phyloP scores from a whole-genome alignment of 2,797 vertebrate genomes.

The Champsocephalus esox region DNA sequence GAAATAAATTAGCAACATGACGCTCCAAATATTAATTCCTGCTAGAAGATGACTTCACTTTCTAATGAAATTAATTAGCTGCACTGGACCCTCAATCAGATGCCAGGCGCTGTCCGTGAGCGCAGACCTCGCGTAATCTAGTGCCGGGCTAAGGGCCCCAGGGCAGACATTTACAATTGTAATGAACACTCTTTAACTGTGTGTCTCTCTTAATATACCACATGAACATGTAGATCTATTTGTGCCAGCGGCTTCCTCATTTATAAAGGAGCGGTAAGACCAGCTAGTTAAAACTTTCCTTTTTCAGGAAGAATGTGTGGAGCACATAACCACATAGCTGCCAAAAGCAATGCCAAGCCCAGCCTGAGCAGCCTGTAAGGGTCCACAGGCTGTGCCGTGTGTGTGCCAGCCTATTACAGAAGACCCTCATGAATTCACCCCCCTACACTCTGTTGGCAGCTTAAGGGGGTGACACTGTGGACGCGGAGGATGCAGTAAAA shows the following conservation, averaged over 20 bases:
- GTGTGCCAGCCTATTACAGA: conserved; percentile 81
- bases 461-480: conserved; percentile 70
- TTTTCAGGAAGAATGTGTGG: conserved; percentile 82
- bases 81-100: conserved; percentile 99
- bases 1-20: conserved; percentile 99
- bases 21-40: conserved; percentile 99
- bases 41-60: conserved; percentile 99
- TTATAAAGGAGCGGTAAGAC: conserved; percentile 90
- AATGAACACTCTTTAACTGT: conserved; percentile 99
- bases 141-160: conserved; percentile 91
- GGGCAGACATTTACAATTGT: conserved; percentile 99
- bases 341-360: conserved; percentile 80
- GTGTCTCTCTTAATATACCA: conserved; percentile 96
- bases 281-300: conserved; percentile 89
- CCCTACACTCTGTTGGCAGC: conserved; percentile 75
- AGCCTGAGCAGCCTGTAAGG: conserved; percentile 75
- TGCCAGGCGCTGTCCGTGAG: conserved; percentile 98
- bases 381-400: conserved; percentile 77
- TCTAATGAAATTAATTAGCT: conserved; percentile 99
- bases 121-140: conserved; percentile 99
- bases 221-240: conserved; percentile 97
- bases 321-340: conserved; percentile 85
- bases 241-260: conserved; percentile 92
- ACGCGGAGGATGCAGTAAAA: conserved; percentile 61
- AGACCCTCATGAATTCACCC: conserved; percentile 76